These are phyloP conservation scores for Myotis brandtii DNA, from an alignment of 2,113 vertebrate species.

Conservation along the genomic window DNA sequence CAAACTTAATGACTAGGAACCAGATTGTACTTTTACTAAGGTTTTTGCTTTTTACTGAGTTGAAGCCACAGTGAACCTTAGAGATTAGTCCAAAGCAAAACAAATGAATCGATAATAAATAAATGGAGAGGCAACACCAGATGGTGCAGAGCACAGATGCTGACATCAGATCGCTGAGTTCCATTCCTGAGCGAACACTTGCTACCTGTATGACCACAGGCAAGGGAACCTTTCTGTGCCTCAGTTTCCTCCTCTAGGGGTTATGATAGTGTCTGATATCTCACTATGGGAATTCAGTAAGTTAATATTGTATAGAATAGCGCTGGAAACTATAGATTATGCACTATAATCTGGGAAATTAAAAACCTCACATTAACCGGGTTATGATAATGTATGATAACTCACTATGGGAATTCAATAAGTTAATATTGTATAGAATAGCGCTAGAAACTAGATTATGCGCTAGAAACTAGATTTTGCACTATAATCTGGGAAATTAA, in stretches of 20 bases:
- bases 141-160: not conserved
- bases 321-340: not conserved
- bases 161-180: not conserved
- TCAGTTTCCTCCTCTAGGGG: not conserved
- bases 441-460: not conserved
- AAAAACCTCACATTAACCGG: not conserved
- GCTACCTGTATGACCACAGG: not conserved
- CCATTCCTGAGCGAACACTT: not conserved
- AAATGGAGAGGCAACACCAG: not conserved
- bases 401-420: not conserved
- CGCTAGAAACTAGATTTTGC: not conserved
- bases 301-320: not conserved
- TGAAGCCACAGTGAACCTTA: not conserved
- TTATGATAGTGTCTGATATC: not conserved
- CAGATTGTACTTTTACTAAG: not conserved
- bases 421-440: not conserved
- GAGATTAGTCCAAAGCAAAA: not conserved
- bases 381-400: not conserved
- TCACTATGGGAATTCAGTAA: not conserved
- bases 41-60: not conserved
- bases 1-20: not conserved
- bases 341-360: not conserved
- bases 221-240: not conserved
- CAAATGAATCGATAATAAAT: not conserved
- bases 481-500: not conserved